Base-by-base conservation (phyloP, 2,888 invertebrate species). In the Augiades crinisus region DNA sequence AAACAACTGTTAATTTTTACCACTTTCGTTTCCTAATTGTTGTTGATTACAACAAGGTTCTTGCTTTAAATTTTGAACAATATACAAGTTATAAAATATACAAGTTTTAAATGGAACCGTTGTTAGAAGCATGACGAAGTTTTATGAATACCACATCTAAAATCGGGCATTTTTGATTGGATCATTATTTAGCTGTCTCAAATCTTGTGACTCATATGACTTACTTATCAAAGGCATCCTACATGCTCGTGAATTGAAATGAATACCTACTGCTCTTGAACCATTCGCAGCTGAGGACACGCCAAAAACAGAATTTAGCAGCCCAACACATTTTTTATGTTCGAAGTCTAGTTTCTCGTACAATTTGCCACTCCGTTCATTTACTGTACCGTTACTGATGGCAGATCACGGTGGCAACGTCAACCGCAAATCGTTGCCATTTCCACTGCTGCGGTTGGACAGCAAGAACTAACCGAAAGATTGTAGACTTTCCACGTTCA, bases 381-480 rank as follows among this genome's bases (percentile, higher is more conserved):
- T 50, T 19, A 12, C 19, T n/a, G n/a, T 19, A 41, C 41, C 47
- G 34, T 50, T 41, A 50, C 24, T 50, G 38, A 50, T 36, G 49
- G 7, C 36, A 14, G 24, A 49, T 2, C 22, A 36, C 17, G 24
- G 41, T 41, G 24, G 41, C 34, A 17, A 13, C 34, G 34, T 17
- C 16, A 12, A 50, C 49, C 49, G 22, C 49, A 49, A 36, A 41
- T 27, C 24, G 49, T 41, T 27, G 13, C 34, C 24, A 41, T 43
- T 41, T 49, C 34, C 24, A 34, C 17, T 24, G 16, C 34, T 49
- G 47, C 21, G 47, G 47, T 41, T 24, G 40, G 33, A 49, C 8
- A 24, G 10, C 16, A 33, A 31, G 38, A 31, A 31, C 14, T 40
- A 22, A 47, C 22, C 19, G 47, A 30, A 38, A 33, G 40, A 47